These are phyloP conservation scores for Atlantisia rogersi DNA, from an alignment of 2,113 vertebrate species.

Conservation along the genomic window DNA sequence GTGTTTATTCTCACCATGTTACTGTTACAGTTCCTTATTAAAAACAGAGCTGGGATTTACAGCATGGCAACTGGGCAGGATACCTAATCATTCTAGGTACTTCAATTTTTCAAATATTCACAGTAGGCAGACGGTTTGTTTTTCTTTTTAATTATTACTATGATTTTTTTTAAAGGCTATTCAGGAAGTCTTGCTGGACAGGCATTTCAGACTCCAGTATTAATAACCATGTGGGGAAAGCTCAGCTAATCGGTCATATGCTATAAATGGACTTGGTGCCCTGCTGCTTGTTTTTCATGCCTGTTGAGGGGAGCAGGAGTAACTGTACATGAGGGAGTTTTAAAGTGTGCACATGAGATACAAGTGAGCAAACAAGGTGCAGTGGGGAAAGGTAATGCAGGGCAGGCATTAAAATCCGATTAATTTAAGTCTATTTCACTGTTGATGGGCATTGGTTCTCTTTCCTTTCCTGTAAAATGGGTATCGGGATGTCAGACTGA, in stretches of 20 bases:
- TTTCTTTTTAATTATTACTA: too few species aligned
- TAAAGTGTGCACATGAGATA: neutral
- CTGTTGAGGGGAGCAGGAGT: neutral
- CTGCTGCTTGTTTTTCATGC: neutral
- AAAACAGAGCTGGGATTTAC: neutral
- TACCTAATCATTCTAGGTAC: neutral
- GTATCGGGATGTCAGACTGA: neutral
- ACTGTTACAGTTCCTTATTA: neutral
- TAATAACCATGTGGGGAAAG: neutral
- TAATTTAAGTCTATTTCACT: neutral
- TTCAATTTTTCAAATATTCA: neutral
- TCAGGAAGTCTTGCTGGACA: neutral
- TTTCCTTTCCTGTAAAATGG: neutral
- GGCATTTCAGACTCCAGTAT: neutral
- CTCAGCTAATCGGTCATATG: neutral
- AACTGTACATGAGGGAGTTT: neutral
- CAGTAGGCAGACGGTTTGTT: neutral
- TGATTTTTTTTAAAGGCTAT: neutral
- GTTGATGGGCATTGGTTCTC: neutral
- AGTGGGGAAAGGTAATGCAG: neutral
- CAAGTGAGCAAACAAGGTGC: neutral
- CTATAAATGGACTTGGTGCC: neutral
- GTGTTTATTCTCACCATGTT: neutral
- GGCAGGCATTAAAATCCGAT: constrained; percentile 10
- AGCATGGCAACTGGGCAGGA: neutral